Percentiles rank a stretch among this genome's conserved stretches.
phyloP scores from a whole-genome alignment of 2,797 vertebrate genomes.

The Rousettus madagascariensis region DNA sequence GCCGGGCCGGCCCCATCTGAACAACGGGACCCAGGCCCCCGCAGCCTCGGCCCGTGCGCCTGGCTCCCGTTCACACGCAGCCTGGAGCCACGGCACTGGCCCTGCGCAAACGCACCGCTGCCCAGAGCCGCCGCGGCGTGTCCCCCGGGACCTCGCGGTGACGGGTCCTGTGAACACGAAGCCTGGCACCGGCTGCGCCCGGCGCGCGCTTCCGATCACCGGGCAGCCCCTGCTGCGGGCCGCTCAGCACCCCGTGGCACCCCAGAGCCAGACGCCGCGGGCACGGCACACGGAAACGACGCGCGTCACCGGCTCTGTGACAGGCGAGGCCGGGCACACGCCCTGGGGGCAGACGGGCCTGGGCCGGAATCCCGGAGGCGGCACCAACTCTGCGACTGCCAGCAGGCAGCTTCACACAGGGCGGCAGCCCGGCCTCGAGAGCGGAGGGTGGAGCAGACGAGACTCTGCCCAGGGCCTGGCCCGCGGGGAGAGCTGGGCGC shows the following conservation, averaged over 20 bases:
- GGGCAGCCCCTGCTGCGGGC: neutral
- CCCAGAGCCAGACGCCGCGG: no score
- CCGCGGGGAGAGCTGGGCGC: neutral
- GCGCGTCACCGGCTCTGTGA: no score
- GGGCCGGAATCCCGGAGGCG: neutral
- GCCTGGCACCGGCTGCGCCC: neutral
- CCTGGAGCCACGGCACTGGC: neutral
- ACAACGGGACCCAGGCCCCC: neutral
- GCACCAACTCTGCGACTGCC: neutral
- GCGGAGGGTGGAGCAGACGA: neutral
- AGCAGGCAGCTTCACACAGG: neutral
- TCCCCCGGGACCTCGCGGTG: neutral
- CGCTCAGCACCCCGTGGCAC: no score
- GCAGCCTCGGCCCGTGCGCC: neutral
- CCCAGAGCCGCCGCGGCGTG: neutral
- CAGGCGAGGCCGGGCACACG: no score
- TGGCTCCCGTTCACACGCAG: neutral
- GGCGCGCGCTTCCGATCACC: neutral
- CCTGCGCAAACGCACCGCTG: neutral
- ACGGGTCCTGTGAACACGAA: constrained; percentile 1
- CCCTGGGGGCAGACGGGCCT: neutral
- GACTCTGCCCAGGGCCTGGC: neutral
- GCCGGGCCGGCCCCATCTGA: neutral
- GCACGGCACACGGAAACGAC: no score
- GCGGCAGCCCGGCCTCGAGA: neutral